A percentile compares a stretch with the other conserved stretches of the same genome.
phyloP scores from a whole-genome alignment of 2,113 vertebrate species.

The Larimichthys polyactis region DNA sequence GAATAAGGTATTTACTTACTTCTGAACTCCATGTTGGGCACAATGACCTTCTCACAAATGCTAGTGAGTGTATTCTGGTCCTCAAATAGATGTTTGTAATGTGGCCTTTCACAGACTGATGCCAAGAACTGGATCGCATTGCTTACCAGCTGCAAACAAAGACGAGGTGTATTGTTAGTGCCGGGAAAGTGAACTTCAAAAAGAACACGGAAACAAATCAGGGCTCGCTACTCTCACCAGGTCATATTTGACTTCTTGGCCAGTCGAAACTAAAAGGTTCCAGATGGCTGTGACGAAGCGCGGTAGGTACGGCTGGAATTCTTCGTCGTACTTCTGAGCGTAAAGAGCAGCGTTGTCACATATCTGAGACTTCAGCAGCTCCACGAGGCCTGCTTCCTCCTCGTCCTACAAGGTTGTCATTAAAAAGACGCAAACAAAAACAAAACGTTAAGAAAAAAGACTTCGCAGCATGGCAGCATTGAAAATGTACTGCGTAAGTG shows the following conservation, averaged over 20 bases:
- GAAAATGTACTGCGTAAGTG: not conserved
- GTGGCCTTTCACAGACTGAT: constrained; percentile 96
- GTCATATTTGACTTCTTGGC: constrained; percentile 98
- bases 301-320: constrained; percentile 96
- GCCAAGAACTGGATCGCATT: constrained; percentile 99
- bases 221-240: constrained; percentile 86
- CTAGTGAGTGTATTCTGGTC: constrained; percentile 97
- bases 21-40: constrained; percentile 99
- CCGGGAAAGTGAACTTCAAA: not conserved
- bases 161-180: constrained; percentile 10
- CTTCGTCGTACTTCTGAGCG: constrained; percentile 98
- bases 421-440: not conserved
- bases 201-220: not conserved
- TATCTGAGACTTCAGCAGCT: constrained; percentile 97
- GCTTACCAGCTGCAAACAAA: constrained; percentile 90
- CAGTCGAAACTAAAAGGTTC: constrained; percentile 97
- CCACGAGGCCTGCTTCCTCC: constrained; percentile 96
- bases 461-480: not conserved
- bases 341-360: constrained; percentile 99
- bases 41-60: constrained; percentile 99
- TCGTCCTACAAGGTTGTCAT: constrained; percentile 88
- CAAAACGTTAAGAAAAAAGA: not conserved
- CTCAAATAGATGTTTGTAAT: constrained; percentile 98
- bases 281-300: constrained; percentile 98
- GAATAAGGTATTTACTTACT: constrained; percentile 83